Percentiles rank a stretch among this genome's conserved stretches.
Evolutionary conservation across 2,113 vertebrate species (phyloP).

Genomic region (Lanius ludovicianus): DNA sequence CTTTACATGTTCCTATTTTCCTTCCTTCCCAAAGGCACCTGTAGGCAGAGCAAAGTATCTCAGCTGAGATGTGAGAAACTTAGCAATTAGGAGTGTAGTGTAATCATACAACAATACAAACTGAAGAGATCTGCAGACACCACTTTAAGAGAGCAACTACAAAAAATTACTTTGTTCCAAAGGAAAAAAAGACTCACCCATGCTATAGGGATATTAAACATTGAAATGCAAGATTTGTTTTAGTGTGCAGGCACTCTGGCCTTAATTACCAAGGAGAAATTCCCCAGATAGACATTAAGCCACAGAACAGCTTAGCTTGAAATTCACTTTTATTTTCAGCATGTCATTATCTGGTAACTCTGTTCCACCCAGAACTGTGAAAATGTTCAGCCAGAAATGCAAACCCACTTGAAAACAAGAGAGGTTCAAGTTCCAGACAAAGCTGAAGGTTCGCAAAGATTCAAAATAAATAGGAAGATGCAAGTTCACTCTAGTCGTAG

Average conservation of each 20-base stretch:
- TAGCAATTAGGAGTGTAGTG: not conserved
- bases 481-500: not conserved
- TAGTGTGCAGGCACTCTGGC: conserved; percentile 43
- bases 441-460: not conserved
- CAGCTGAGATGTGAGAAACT: conserved; percentile 23
- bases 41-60: not conserved
- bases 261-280: conserved; percentile 68
- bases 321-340: conserved; percentile 35
- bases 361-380: conserved; percentile 51
- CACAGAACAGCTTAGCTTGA: not conserved
- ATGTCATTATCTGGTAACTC: conserved; percentile 14
- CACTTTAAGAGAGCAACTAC: not conserved
- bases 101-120: not conserved
- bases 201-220: conserved; percentile 51
- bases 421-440: conserved; percentile 16
- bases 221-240: conserved; percentile 55
- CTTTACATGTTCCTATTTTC: not conserved
- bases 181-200: not conserved
- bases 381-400: conserved; percentile 51
- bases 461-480: not conserved
- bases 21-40: conserved; percentile 40
- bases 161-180: conserved; percentile 34
- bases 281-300: conserved; percentile 26
- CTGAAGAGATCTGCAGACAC: not conserved
- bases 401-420: conserved; percentile 28